These are phyloP conservation scores for Ceyx erithaca DNA, from an alignment of 2,797 vertebrate species.

Conservation along the genomic window DNA sequence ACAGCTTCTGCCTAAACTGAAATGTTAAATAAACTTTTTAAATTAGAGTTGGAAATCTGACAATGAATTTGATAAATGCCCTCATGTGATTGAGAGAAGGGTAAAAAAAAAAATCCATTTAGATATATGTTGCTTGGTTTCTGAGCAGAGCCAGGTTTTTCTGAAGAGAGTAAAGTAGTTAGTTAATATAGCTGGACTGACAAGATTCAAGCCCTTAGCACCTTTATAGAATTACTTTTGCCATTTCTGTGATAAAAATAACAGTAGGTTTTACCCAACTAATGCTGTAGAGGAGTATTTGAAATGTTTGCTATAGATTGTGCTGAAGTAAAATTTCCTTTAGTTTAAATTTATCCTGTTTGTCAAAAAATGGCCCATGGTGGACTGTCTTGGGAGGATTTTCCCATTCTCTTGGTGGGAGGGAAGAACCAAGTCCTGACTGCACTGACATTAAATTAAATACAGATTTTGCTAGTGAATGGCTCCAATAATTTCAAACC, in stretches of 20 bases:
- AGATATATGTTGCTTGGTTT: not conserved
- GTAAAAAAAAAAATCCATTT: not conserved
- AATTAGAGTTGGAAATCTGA: not conserved
- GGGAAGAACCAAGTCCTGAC: not conserved
- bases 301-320: not conserved
- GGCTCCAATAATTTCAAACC: slow-evolving; percentile 14
- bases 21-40: not conserved
- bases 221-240: not conserved
- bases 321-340: not conserved
- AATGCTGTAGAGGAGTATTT: not conserved
- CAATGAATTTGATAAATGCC: not conserved
- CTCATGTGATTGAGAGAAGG: not conserved
- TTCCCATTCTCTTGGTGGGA: not conserved
- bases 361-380: not conserved
- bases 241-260: not conserved
- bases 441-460: not conserved
- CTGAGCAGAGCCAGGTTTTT: not conserved
- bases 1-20: not conserved
- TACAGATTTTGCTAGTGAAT: not conserved
- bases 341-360: not conserved
- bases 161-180: not conserved
- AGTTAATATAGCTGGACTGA: not conserved
- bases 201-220: not conserved
- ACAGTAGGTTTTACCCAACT: not conserved
- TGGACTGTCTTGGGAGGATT: not conserved